A percentile compares a stretch with the other conserved stretches of the same genome.
Conservation (phyloP, 2,113 vertebrate species). For the Lipotes vexillifer region DNA sequence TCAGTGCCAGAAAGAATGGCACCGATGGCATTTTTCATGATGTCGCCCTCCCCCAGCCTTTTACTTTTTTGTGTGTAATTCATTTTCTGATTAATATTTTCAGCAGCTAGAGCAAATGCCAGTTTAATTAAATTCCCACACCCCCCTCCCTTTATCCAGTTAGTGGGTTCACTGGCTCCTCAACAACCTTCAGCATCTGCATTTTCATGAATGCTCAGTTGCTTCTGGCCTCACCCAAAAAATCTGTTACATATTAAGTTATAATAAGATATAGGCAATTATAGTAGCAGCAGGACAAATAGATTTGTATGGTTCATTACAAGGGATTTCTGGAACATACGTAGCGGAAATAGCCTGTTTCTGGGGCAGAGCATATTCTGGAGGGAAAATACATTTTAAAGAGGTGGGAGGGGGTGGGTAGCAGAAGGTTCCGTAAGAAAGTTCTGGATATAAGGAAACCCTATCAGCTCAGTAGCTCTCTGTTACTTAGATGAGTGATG, state of each 20-base stretch:
- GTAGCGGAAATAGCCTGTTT: conserved; percentile 67
- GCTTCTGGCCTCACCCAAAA: conserved; percentile 65
- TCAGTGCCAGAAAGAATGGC: conserved; percentile 17
- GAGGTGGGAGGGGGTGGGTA: background rate
- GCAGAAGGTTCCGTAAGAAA: conserved; percentile 24
- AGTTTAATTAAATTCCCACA: conserved; percentile 76
- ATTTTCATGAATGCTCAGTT: conserved; percentile 71
- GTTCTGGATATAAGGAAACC: background rate
- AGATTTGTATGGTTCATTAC: conserved; percentile 75
- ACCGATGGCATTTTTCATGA: conserved; percentile 14
- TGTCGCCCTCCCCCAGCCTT: background rate
- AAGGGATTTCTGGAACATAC: conserved; percentile 64
- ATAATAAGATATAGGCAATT: conserved; percentile 77
- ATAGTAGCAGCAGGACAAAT: conserved; percentile 75
- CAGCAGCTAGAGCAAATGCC: conserved; percentile 67
- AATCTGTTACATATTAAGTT: conserved; percentile 76
- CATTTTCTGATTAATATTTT: conserved; percentile 73
- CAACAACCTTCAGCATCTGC: conserved; percentile 64
- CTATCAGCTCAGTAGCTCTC: background rate
- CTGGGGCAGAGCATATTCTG: conserved; percentile 37
- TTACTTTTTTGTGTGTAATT: conserved; percentile 28
- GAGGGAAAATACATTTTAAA: background rate
- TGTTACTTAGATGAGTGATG: background rate
- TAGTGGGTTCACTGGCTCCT: conserved; percentile 74
- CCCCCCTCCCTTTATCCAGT: conserved; percentile 69